These are phyloP conservation scores for Pantherophis alleghaniensis DNA, from an alignment of 2,797 vertebrate genomes.

Conservation along the genomic window DNA sequence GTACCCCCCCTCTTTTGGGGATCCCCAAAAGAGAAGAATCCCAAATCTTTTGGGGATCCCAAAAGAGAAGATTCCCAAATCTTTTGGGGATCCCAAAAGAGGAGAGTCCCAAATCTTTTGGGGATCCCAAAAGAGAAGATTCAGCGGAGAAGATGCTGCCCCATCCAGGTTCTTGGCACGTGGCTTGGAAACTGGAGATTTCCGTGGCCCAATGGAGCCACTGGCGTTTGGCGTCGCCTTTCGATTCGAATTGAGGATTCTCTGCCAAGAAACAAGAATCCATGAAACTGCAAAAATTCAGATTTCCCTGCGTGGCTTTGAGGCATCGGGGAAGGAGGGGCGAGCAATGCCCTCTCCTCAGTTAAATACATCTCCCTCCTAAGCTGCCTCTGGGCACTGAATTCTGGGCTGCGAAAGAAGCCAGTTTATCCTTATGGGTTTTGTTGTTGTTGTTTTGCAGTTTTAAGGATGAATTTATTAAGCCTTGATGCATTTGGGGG, in stretches of 20 bases:
- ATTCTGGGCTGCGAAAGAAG: background rate
- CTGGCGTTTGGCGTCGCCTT: background rate
- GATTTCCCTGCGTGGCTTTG: background rate
- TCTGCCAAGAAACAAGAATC: background rate
- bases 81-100: too few species aligned
- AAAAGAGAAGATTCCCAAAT: too few species aligned
- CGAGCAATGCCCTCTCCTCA: background rate
- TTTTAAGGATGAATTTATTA: background rate
- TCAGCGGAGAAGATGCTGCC: background rate
- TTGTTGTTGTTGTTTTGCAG: background rate
- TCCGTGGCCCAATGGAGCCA: too few species aligned
- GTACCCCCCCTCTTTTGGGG: too few species aligned
- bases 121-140: too few species aligned
- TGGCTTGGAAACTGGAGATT: background rate
- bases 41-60: too few species aligned
- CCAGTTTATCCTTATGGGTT: background rate
- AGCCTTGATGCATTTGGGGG: background rate
- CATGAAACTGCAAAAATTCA: background rate
- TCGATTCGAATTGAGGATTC: background rate
- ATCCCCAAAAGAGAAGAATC: too few species aligned
- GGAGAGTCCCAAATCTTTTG: too few species aligned
- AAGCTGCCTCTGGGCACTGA: background rate
- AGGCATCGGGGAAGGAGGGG: background rate
- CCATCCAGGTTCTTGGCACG: background rate
- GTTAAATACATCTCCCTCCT: background rate